Base-by-base conservation (phyloP, 2,888 invertebrate genomes). In the Cheilosia vulpina region DNA sequence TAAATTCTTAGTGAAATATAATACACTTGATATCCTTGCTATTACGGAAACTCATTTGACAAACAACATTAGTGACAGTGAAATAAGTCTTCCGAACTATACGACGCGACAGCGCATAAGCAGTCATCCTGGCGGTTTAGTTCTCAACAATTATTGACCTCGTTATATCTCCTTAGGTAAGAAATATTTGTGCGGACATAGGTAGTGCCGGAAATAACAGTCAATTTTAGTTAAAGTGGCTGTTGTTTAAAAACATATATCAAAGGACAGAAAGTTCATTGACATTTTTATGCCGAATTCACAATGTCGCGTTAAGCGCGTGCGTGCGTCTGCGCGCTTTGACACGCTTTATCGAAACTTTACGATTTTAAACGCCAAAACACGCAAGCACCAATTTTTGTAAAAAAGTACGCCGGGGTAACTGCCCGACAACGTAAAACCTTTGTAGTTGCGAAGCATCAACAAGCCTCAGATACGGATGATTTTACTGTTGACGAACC, bases 141-240 rank as follows among this genome's bases (percentile, higher is more conserved):
- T 41, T 21, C 21, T 21, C 21, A 21, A 21, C 2, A 21, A 6
- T 27, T 6, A 27, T 27, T 6, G 27, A 27, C 27, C 6, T 27
- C 27, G 27, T 27, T 5, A 27, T 27, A 27, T 27, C 41, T n/a
- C 24, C 53, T 57, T 24, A 11, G 11, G 0, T 15, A 24, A 60
- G 43, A 60, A 43, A 43, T 60, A 60, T 60, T 24, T 2, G 43
- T 15, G 41, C 60, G 6, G 21, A 60, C 43, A 21, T 31, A n/a
- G n/a, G n/a, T n/a, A 24, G 41, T 9, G 21, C 41, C 41, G 1
- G 24, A 43, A 60, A 43, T 13, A 60, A 60, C 21, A 60, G 21
- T 9, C 11, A n/a, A 21, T 41, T 17, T 7, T 19, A 60, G 21
- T 41, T 27, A 60, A 21, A 19, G 13, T 60, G 2, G 21, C 41